These are phyloP conservation scores for Aegotheles bennettii DNA, from an alignment of 2,113 vertebrate species.

Conservation along the genomic window DNA sequence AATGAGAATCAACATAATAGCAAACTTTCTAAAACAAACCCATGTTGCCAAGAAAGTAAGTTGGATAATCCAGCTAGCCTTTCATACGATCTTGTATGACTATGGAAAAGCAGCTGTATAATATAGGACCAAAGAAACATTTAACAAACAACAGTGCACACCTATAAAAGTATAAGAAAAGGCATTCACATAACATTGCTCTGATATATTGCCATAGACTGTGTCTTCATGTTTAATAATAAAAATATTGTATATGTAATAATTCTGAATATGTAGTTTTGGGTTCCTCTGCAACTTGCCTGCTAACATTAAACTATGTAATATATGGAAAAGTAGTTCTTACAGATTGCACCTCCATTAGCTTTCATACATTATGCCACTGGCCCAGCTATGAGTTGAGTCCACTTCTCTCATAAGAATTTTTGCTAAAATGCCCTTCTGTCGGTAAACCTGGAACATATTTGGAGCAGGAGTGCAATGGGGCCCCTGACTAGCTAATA, in stretches of 20 bases:
- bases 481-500: background rate
- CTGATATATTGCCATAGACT: background rate
- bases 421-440: background rate
- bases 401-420: background rate
- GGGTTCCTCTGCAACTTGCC: background rate
- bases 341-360: background rate
- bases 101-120: background rate
- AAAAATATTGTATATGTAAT: background rate
- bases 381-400: background rate
- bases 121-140: background rate
- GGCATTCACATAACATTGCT: background rate
- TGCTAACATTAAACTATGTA: background rate
- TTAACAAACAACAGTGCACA: background rate
- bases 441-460: rapidly evolving
- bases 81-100: background rate
- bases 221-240: background rate
- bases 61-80: background rate
- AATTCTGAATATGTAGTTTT: background rate
- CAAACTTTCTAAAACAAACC: background rate
- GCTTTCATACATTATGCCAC: background rate
- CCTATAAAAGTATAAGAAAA: background rate
- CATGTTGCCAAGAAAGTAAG: background rate
- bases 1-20: background rate
- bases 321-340: background rate
- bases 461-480: rapidly evolving